Evolutionary conservation across 2,113 vertebrate species (phyloP).

Genomic region (Sylvietta virens): DNA sequence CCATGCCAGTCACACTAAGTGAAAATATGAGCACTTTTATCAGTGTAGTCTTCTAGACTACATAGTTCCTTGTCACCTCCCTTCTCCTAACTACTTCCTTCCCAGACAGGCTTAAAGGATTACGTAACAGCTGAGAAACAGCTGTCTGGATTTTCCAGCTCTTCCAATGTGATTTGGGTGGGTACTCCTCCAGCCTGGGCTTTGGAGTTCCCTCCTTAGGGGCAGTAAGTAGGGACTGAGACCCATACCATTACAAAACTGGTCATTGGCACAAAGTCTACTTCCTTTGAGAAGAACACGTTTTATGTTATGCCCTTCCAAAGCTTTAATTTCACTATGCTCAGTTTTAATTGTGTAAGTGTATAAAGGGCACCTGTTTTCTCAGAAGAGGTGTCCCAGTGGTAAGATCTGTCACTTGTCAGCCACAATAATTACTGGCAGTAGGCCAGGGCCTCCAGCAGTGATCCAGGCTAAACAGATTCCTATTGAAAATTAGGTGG

Average conservation of each 20-base stretch:
- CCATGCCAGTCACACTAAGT: neutral
- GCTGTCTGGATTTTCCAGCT: neutral
- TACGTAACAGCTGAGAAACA: neutral
- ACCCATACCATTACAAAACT: neutral
- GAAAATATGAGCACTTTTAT: neutral
- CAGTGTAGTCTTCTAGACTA: neutral
- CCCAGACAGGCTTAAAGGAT: neutral
- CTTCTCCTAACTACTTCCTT: neutral
- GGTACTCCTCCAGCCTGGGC: neutral
- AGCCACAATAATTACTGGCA: neutral
- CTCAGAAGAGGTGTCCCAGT: neutral
- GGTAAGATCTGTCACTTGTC: neutral
- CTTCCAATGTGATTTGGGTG: neutral
- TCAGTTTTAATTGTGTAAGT: neutral
- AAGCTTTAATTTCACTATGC: neutral
- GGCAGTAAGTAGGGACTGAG: neutral
- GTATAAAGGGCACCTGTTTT: neutral
- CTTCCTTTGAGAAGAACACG: neutral
- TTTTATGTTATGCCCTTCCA: neutral
- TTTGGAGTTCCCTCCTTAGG: neutral
- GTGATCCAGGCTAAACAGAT: neutral
- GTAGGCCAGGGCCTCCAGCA: neutral
- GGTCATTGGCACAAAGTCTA: neutral
- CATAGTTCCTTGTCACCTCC: neutral
- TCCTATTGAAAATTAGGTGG: neutral